Evolutionary conservation across 2,113 vertebrate genomes (phyloP), one percentile per base, ranked within the genome.

Genomic region (Ariopsis seemanni): DNA sequence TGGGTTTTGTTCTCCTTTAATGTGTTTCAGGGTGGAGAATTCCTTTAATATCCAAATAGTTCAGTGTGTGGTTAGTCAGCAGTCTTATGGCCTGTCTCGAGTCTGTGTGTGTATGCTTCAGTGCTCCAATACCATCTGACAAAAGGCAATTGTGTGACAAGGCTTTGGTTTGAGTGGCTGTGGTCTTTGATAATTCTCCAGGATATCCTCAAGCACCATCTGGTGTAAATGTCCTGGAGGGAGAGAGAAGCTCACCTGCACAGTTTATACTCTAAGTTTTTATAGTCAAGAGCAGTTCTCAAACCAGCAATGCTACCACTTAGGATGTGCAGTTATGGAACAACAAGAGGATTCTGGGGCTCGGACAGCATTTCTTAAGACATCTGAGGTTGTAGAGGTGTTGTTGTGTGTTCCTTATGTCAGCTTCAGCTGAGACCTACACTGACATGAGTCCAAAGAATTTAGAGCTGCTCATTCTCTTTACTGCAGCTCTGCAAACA

Each of bases 161-260:
- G 52, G 25, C 53, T 79, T 14, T 79, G 15, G 77, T 79, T 79
- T 57, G 27, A 30, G 14, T 57, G n/a, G 7, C 77, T 30, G 53
- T 7, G 77, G n/a, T 18, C 77, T 30, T 34, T 57, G 17, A 34
- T 81, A 60, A 81, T 81, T 55, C 77, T 55, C 25, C 52, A 79
- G 50, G 52, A 55, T 52, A 57, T 55, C 77, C 53, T 60, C 27
- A 81, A 60, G 27, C 78, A 42, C 78, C 78, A 81, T 81, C 78
- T 60, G 78, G 17, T 34, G 53, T 30, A 79, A 27, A 57, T 79
- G 55, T 34, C 55, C 78, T 80, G 55, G 78, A 34, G 55, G 55
- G 34, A 34, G 55, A 22, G 55, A 58, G 27, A 18, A 34, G 55
- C 55, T 60, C 7, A 81, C 53, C n/a, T 58, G 78, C 2, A 11